phyloP scores from a whole-genome alignment of 35 echinoderm and acorn worm genomes.

The Acanthaster planci region DNA sequence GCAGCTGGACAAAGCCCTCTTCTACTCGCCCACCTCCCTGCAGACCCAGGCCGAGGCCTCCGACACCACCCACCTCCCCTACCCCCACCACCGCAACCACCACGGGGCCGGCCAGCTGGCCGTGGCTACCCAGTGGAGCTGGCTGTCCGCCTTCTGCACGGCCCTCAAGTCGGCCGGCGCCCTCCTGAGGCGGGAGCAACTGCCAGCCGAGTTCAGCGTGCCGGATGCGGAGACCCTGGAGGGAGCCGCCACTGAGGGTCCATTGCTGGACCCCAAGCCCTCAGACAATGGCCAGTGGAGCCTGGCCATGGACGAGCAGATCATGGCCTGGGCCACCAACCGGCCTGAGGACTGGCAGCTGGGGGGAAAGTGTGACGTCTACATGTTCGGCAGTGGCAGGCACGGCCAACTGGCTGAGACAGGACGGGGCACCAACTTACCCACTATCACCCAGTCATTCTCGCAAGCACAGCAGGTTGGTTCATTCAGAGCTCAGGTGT shows the following conservation, averaged over 20 bases:
- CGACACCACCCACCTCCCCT: conserved; percentile 41
- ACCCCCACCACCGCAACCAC: too few species aligned
- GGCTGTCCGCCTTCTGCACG: conserved; percentile 92
- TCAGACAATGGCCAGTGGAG: conserved; percentile 70
- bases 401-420: conserved; percentile 96
- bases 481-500: not conserved
- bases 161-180: conserved; percentile 87
- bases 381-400: conserved; percentile 89
- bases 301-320: conserved; percentile 77
- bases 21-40: conserved; percentile 59
- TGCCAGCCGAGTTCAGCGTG: conserved; percentile 74
- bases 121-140: conserved; percentile 75
- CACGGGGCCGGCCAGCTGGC: too few species aligned
- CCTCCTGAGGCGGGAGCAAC: conserved; percentile 57
- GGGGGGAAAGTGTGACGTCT: conserved; percentile 96
- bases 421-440: conserved; percentile 58
- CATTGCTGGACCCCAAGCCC: conserved; percentile 30
- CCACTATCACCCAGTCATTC: conserved; percentile 72
- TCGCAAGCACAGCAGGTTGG: conserved; percentile 85
- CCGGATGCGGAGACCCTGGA: conserved; percentile 67
- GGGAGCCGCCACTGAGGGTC: conserved; percentile 25
- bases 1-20: conserved; percentile 73
- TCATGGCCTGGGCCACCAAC: conserved; percentile 96
- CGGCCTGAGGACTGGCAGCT: conserved; percentile 99
- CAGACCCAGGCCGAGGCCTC: conserved; percentile 49